These are phyloP conservation scores for Linyphia triangularis DNA, from an alignment of 2,888 invertebrate species.

Conservation along the genomic window DNA sequence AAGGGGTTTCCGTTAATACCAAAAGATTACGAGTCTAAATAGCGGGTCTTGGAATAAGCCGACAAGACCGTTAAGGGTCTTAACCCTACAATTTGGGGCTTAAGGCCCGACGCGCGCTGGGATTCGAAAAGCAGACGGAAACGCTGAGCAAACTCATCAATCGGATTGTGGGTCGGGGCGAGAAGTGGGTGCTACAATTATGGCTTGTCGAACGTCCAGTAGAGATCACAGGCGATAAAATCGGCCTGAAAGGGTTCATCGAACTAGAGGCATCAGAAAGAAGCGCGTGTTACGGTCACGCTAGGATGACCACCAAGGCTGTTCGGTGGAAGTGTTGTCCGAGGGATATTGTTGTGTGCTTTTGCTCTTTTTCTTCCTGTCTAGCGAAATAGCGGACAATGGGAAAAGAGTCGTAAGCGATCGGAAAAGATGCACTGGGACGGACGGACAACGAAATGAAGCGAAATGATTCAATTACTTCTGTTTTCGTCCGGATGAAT, in stretches of 20 bases:
- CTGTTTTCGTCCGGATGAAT: constrained; percentile 6
- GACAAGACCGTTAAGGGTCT: constrained; percentile 33
- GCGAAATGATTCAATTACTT: constrained; percentile 44
- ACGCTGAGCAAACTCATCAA: too few relatives aligned
- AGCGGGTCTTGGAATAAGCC: not conserved
- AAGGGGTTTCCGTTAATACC: constrained; percentile 22
- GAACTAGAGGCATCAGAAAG: constrained; percentile 32
- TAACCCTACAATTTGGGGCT: constrained; percentile 46
- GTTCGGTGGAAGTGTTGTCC: not conserved
- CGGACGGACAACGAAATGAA: constrained; percentile 35
- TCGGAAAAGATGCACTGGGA: constrained; percentile 11
- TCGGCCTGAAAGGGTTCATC: constrained; percentile 47
- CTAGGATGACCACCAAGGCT: constrained; percentile 21
- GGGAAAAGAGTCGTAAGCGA: not conserved
- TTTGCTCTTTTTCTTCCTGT: constrained; percentile 51
- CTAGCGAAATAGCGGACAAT: constrained; percentile 43
- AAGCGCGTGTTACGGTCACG: constrained; percentile 52
- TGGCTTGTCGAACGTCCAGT: not conserved
- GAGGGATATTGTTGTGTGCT: not conserved
- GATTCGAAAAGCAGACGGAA: not conserved
- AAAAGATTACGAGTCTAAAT: constrained; percentile 38
- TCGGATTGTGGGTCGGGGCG: constrained; percentile 22
- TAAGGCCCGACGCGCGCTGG: constrained; percentile 15
- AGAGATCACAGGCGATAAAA: not conserved
- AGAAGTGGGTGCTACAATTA: constrained; percentile 34